Base-by-base conservation (phyloP, 2,797 vertebrate species). In the Onychomys torridus region DNA sequence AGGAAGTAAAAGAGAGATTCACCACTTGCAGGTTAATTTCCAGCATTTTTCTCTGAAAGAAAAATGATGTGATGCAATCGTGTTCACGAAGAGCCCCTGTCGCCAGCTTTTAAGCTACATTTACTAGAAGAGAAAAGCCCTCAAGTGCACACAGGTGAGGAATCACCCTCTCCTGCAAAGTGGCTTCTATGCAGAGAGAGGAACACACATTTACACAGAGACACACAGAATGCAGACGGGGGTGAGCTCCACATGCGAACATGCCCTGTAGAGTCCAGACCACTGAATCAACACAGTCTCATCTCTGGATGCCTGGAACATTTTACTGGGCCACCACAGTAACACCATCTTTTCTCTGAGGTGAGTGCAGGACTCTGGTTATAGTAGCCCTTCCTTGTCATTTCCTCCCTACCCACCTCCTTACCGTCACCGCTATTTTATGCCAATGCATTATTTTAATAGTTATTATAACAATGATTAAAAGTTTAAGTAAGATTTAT, bases 1-100 rank as follows among this genome's bases (percentile, higher is more conserved):
- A 85, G 29, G 63, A 9, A 75, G 71, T 73, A 61, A 94, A 32
- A 37, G 19, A 40, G 40, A 76, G 71, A 92, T 21, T 94, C 46
- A 95, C 79, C 83, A 92, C 87, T 95, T 91, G 92, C 89, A 84
- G 96, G 94, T 85, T 96, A 92, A 92, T 96, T 97, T 94, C 63
- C 3, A 77, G 92, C 86, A 71, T 94, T 98, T 97, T 96, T 96
- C 97, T 97, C 87, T 96, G 96, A 97, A 95, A 96, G 95, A 94
- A 91, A 97, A 96, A 96, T 97, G 93, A 93, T 76, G 87, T 90
- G 96, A 91, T 96, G 78, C 76, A 92, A 92, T 95, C 71, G 65
- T 78, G 95, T 96, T 97, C 40, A 71, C 95, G 86, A 81, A 93
- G 94, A 97, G 71, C 90, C 77, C 92, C n/a, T 91, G n/a, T 90